Percentiles rank a stretch among this genome's conserved stretches.
Conservation (phyloP, 2,888 invertebrate species). For the Clusia tigrina region DNA sequence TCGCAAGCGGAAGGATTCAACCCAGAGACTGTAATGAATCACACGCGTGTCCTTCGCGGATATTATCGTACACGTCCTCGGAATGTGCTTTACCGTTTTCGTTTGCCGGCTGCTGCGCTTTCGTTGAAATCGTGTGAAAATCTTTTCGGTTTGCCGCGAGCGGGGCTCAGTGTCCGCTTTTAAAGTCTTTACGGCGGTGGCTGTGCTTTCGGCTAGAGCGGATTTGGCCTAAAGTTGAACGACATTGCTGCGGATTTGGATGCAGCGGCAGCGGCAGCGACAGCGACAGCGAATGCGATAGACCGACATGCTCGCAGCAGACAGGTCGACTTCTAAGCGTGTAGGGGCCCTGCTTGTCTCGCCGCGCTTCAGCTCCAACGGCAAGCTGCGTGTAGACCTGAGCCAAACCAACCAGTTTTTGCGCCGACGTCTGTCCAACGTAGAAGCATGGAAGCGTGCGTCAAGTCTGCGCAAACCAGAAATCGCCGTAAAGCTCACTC, state of each 20-base stretch:
- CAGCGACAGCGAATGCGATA: no score
- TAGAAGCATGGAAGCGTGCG: not conserved
- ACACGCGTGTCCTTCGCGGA: not conserved
- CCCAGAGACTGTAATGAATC: not conserved
- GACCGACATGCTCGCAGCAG: not conserved
- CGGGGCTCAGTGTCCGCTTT: no score
- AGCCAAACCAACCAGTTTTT: no score
- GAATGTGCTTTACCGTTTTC: not conserved
- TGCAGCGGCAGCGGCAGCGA: not conserved
- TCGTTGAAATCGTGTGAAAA: slow-evolving; percentile 21
- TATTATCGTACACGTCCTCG: no score
- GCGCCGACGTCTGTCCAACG: no score
- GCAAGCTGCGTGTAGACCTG: not conserved
- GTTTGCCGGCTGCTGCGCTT: not conserved
- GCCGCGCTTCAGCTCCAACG: not conserved
- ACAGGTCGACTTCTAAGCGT: not conserved
- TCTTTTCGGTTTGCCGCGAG: slow-evolving; percentile 28
- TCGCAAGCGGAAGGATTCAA: not conserved
- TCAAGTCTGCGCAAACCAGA: slow-evolving; percentile 1
- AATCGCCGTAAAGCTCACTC: not conserved
- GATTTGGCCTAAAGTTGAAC: not conserved
- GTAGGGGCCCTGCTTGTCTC: not conserved
- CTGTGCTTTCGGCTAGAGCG: slow-evolving; percentile 14
- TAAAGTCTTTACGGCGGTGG: no score
- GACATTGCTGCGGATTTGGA: not conserved